Conservation (phyloP, 2,113 vertebrate genomes). For the Phalacrocorax carbo region DNA sequence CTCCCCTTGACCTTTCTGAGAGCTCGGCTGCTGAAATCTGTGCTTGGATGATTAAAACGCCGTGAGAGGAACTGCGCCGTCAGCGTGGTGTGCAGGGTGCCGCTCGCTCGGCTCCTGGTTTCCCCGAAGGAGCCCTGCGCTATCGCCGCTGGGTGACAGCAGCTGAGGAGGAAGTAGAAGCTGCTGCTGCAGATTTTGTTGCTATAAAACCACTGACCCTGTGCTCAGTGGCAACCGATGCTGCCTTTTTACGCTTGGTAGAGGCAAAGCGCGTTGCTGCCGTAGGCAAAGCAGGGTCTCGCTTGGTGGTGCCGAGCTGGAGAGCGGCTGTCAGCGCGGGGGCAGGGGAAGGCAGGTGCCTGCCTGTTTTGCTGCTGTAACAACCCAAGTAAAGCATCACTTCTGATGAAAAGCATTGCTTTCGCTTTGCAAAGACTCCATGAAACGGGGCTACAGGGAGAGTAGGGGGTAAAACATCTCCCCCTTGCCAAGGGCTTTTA, state of each 20-base stretch:
- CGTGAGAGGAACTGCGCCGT: rapidly evolving
- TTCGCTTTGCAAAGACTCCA: neutral
- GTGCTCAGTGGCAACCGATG: rapidly evolving
- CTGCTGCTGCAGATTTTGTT: neutral
- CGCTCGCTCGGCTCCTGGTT: neutral
- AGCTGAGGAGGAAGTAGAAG: neutral
- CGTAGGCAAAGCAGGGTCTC: neutral
- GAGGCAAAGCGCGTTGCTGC: neutral
- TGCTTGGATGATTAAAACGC: neutral
- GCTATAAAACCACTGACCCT: neutral
- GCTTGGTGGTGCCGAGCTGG: neutral
- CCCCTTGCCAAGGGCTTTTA: no score
- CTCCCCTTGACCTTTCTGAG: neutral
- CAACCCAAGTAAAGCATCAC: neutral
- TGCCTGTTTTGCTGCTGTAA: neutral
- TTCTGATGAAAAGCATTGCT: neutral
- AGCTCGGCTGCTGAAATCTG: neutral
- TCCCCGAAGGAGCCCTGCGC: neutral
- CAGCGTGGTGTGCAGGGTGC: rapidly evolving
- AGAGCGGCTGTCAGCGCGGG: neutral
- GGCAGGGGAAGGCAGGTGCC: neutral
- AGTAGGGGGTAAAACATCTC: neutral
- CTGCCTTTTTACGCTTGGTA: neutral
- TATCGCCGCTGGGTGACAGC: rapidly evolving
- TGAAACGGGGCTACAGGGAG: neutral